Base-by-base conservation (phyloP, 2,888 invertebrate genomes). In the Tenthredo scrophulariae region DNA sequence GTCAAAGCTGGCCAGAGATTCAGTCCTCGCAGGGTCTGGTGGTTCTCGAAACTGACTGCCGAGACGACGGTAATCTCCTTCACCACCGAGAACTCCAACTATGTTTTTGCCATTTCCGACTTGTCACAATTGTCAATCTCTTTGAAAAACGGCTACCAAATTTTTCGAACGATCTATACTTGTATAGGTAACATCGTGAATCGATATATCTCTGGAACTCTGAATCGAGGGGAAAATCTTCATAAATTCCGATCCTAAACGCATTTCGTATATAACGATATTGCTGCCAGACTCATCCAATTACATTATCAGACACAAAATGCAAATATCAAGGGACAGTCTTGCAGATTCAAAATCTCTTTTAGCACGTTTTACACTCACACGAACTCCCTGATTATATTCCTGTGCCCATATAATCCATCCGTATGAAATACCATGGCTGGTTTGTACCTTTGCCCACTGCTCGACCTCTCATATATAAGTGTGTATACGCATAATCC, bases 1-100 rank as follows among this genome's bases (percentile, higher is more conserved):
- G 80, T 37, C 80, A 80, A 80, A 80, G 80, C 80, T 58, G 37
- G 80, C 15, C 33, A 62, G 80, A 80, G 33, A 62, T 80, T 79
- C 33, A 62, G 80, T 80, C 58, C 79, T 80, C 79, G 5, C 79
- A 58, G 40, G 37, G 79, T 62, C 62, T 62, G 79, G 37, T 62
- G 40, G 79, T 80, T 58, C 22, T 22, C 80, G 40, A 62, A 62
- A 62, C 80, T 80, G 62, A 62, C 37, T 62, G 80, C 26, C 62
- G 58, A 50, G 80, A 37, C 62, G 62, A 29, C 62, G 40, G 62
- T 80, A 80, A 80, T 80, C 80, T 80, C 80, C 40, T 40, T 58
- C 80, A 40, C 58, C 80, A 80, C 80, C 62, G 26, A 37, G 58
- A 58, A 40, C n/a, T 80, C 80, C 18, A 54, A 75, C 75, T 33